Evolutionary conservation across 2,113 vertebrate species (phyloP), one percentile per base, ranked within the genome.

Genomic region (Microcebus murinus): DNA sequence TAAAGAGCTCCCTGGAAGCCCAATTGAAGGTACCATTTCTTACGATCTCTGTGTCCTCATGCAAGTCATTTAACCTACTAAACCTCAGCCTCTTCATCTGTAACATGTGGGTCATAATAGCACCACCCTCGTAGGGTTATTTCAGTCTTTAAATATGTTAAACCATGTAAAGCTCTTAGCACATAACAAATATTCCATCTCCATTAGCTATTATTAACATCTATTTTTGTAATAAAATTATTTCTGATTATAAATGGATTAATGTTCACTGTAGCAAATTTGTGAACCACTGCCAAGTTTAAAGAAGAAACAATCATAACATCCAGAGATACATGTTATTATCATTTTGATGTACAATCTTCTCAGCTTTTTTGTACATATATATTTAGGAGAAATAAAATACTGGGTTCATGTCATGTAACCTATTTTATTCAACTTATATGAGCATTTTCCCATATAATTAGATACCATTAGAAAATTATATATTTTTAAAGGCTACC

Each of bases 91-190:
- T 61, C 86, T 90, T 80, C 80, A 52, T 85, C 67, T 93, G 20
- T 71, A 95, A 83, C 63, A 59, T 52, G 29, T 18, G 34, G 13
- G 61, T 87, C 42, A 92, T 92, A 95, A 88, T 55, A 71, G 36
- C 36, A 95, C 52, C 45, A 76, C 77, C 12, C n/a, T 29, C 34
- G 31, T 34, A 82, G 42, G 36, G 50, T 88, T 86, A 77, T 74
- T 91, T 88, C 86, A 93, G 82, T 50, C 50, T 36, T 79, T 81
- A 93, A 95, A 70, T 92, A 93, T 82, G 61, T 83, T 70, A 92
- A 65, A 17, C 29, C 65, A 73, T 77, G 25, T 85, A 80, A 91
- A 86, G 7, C 10, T 77, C 42, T 93, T 73, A 81, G 57, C 45
- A n/a, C 20, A 11, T 95, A 81, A 76, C 36, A 96, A 73, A 14